Evolutionary conservation across 2,888 invertebrate species (phyloP).

Genomic region (Brachypalpus laphriformis): DNA sequence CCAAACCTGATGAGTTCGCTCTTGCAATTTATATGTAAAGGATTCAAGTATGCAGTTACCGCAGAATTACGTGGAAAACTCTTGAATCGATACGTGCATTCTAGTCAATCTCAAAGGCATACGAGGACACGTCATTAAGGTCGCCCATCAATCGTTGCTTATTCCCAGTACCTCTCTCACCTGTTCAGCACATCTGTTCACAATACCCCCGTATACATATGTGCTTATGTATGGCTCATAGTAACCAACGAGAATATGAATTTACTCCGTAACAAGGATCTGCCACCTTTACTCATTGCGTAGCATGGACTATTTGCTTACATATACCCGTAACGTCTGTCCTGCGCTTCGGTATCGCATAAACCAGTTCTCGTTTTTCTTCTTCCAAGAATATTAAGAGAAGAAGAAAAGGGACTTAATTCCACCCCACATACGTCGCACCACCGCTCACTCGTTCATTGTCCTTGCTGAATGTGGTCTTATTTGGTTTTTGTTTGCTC

Average conservation of each 20-base stretch:
- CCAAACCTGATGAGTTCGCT: too few species aligned
- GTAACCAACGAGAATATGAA: not conserved
- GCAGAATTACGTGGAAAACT: too few species aligned
- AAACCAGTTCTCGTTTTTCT: constrained; percentile 1
- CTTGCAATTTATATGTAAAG: too few species aligned
- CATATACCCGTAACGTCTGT: not conserved
- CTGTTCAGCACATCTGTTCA: not conserved
- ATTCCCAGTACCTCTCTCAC: not conserved
- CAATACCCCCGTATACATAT: too few species aligned
- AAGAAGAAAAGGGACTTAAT: not conserved
- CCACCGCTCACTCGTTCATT: not conserved
- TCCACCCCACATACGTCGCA: not conserved
- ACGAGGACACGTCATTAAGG: not conserved
- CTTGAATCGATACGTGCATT: not conserved
- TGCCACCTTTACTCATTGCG: not conserved
- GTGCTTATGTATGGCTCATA: not conserved
- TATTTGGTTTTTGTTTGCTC: not conserved
- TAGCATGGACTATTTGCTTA: not conserved
- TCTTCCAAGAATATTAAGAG: not conserved
- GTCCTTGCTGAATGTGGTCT: not conserved
- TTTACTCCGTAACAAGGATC: not conserved
- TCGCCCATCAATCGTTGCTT: too few species aligned
- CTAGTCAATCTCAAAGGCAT: not conserved
- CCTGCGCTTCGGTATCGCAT: not conserved
- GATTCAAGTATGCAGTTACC: too few species aligned